Evolutionary conservation across 2,797 vertebrate species (phyloP).

Genomic region (Tokudaia tokunoshimensis): DNA sequence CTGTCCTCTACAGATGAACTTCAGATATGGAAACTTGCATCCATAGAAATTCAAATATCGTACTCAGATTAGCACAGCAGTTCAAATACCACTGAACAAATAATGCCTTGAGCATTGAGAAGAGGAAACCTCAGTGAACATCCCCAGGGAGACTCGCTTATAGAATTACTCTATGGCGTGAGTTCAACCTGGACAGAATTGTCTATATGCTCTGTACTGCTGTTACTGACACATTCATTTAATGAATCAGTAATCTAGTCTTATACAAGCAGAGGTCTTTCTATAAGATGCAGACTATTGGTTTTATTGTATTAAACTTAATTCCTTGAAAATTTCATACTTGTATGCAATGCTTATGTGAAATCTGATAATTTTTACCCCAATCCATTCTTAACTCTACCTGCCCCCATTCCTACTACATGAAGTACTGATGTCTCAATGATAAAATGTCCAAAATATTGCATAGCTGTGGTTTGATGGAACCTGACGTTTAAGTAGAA

Average conservation of each 20-base stretch:
- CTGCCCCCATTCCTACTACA: background rate
- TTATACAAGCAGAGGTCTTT: background rate
- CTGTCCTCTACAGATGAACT: background rate
- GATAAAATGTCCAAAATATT: slow-evolving; percentile 24
- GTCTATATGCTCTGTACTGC: too few relatives aligned
- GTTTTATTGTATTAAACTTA: background rate
- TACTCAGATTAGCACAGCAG: background rate
- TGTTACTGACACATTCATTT: background rate
- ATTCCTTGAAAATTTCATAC: background rate
- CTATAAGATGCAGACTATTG: background rate
- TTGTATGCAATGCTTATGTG: background rate
- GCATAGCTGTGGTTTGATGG: background rate
- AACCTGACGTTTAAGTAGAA: background rate
- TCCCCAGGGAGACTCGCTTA: background rate
- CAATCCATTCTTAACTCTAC: too few relatives aligned
- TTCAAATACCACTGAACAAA: background rate
- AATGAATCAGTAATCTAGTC: background rate
- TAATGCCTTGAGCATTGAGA: accelerated
- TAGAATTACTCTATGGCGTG: background rate
- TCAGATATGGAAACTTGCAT: background rate
- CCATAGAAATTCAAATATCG: background rate
- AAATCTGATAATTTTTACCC: background rate
- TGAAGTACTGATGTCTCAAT: background rate
- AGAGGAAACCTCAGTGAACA: background rate
- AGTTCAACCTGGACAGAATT: background rate